Percentiles rank a stretch among this genome's conserved stretches.
These are phyloP conservation scores for Aurelia sp. DNA, from an alignment of 30 jellyfish, hydroid and myxozoan genomes.

Conservation along the genomic window DNA sequence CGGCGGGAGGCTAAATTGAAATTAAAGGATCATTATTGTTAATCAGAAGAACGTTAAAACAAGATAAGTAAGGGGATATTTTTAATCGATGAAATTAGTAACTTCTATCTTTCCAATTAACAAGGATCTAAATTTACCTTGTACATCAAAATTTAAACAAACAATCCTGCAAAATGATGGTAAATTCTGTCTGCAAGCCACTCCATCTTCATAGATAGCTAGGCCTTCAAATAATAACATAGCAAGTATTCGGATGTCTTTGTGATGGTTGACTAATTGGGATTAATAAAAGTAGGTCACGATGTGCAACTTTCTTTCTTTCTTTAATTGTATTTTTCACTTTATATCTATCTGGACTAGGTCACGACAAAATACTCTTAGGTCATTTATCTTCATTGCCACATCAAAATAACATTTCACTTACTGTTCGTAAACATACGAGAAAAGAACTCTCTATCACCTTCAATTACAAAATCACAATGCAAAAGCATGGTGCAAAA, in stretches of 20 bases:
- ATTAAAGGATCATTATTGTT: conserved; percentile 51
- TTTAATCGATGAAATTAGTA: conserved; percentile 16
- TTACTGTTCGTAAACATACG: too few relatives aligned
- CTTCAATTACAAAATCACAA: too few relatives aligned
- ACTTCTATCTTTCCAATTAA: conserved; percentile 20
- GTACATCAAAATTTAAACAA: background rate
- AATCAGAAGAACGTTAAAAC: conserved; percentile 22
- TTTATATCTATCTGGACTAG: background rate
- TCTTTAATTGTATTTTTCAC: background rate
- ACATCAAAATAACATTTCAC: too few relatives aligned
- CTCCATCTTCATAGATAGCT: too few relatives aligned
- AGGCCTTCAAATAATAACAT: background rate
- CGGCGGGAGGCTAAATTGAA: conserved; percentile 61
- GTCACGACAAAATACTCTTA: background rate
- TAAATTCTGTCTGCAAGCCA: too few relatives aligned
- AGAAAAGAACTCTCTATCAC: too few relatives aligned
- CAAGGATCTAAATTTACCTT: conserved; percentile 23
- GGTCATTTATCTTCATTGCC: too few relatives aligned
- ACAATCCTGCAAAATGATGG: background rate
- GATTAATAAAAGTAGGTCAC: conserved; percentile 7
- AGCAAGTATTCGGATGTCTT: background rate
- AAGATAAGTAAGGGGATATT: conserved; percentile 3
- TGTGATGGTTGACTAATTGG: background rate
- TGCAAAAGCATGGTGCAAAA: too few relatives aligned
- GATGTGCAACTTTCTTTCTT: conserved; percentile 4